A percentile compares a stretch with the other conserved stretches of the same genome.
phyloP scores from a whole-genome alignment of 2,888 invertebrate species.

The Chirona hameri region DNA sequence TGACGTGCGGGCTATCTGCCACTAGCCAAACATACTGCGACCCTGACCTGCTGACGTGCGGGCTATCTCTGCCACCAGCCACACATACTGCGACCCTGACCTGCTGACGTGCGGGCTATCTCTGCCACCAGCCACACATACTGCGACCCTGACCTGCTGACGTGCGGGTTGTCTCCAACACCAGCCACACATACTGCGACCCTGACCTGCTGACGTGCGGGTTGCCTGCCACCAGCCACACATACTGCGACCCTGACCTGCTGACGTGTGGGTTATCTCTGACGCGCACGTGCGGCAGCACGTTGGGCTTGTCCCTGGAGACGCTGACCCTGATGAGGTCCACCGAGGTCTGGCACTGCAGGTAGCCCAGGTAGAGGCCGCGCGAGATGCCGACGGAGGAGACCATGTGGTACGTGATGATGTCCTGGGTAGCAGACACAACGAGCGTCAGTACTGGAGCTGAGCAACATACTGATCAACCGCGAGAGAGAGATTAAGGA shows the following conservation, averaged over 20 bases:
- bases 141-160: constrained; percentile 70
- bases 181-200: constrained; percentile 44
- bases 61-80: constrained; percentile 66
- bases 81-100: constrained; percentile 53
- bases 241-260: constrained; percentile 59
- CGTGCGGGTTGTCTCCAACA: constrained; percentile 90
- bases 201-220: constrained; percentile 90
- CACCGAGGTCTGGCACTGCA: constrained; percentile 94
- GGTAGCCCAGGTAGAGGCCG: constrained; percentile 91
- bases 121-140: constrained; percentile 47
- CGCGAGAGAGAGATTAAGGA: too few relatives aligned
- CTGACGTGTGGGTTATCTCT: constrained; percentile 94
- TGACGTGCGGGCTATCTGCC: constrained; percentile 86
- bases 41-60: constrained; percentile 87
- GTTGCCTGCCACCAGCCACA: constrained; percentile 52
- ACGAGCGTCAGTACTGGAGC: too few relatives aligned
- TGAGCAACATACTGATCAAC: too few relatives aligned
- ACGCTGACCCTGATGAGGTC: constrained; percentile 91
- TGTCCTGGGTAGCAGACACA: constrained; percentile 45
- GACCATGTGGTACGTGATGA: constrained; percentile 67
- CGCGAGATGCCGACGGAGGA: constrained; percentile 67
- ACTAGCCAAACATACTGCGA: too few relatives aligned
- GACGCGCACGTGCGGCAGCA: constrained; percentile 88
- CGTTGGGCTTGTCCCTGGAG: constrained; percentile 86
- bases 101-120: constrained; percentile 94